Evolutionary conservation across 2,113 vertebrate genomes (phyloP), one percentile per base, ranked within the genome.

Genomic region (Limanda limanda): DNA sequence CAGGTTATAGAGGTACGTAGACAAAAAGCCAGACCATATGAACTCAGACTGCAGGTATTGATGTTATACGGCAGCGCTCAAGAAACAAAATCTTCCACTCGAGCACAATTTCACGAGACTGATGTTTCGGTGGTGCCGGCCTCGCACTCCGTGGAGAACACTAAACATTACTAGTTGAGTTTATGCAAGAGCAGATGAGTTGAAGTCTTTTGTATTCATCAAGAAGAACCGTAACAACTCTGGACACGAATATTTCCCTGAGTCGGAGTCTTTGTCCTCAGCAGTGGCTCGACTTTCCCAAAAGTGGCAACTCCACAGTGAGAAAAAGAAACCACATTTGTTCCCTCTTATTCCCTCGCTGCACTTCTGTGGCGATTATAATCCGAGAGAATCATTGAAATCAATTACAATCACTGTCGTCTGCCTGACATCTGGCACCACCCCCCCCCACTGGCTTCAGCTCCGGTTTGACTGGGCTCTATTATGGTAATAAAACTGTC

Each of bases 321-420:
- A 75, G 74, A 65, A 78, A 70, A 74, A 54, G 24, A 58, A 74
- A 54, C 60, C 18, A 61, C 65, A 76, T 84, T 78, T 68, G 47
- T 57, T 81, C 37, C 68, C 63, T 56, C 61, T 42, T 7, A 63
- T 23, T 61, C 40, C 66, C 64, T 68, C 20, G 2, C 58, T 70
- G 62, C 81, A 86, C 57, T 82, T 89, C 79, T 77, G 59, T 81
- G 77, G 77, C 42, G 74, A 88, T 91, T 89, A 90, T 83, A 88
- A 88, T 88, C 81, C 88, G 86, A 92, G 71, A 83, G 64, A 91
- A 88, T 92, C 93, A 93, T 93, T 92, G 88, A 85, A 93, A 91
- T 89, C 92, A 88, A 92, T 94, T 93, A 94, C 89, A 91, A 89
- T 90, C 86, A 92, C 87, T 90, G 91, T 91, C 91, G 69, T 87